A percentile compares a stretch with the other conserved stretches of the same genome.
Conservation (phyloP, 2,888 invertebrate genomes). For the Trissolcus brochymenae region DNA sequence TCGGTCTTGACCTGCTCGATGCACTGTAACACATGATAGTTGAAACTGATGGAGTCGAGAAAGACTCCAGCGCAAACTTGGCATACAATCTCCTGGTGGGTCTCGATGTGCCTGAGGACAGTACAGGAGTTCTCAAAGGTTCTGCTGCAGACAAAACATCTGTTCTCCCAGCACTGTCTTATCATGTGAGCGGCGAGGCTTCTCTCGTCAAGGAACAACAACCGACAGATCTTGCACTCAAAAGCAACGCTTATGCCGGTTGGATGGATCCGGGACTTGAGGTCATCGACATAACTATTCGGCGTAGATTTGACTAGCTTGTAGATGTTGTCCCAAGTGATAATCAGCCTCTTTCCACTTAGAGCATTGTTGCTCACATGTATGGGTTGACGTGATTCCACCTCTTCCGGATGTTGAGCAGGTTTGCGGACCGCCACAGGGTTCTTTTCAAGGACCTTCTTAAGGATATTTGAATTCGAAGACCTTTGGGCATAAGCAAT, state of each 20-base stretch:
- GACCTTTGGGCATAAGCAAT: background rate
- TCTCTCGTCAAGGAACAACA: slow-evolving; percentile 29
- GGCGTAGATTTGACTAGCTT: slow-evolving; percentile 23
- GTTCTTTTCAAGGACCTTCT: background rate
- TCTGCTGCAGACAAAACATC: slow-evolving; percentile 49
- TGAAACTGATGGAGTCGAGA: slow-evolving; percentile 33
- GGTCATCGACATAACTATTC: slow-evolving; percentile 15
- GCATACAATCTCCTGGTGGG: slow-evolving; percentile 34
- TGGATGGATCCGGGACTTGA: slow-evolving; percentile 9
- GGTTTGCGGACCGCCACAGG: background rate
- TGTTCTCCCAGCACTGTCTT: slow-evolving; percentile 43
- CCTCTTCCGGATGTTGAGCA: background rate
- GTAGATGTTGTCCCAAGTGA: slow-evolving; percentile 41
- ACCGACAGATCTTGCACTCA: slow-evolving; percentile 54
- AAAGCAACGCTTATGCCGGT: slow-evolving; percentile 19
- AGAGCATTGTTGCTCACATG: background rate
- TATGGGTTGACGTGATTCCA: background rate
- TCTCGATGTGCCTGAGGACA: slow-evolving; percentile 16
- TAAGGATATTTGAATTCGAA: background rate
- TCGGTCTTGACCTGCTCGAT: slow-evolving; percentile 45
- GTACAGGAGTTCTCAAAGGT: background rate
- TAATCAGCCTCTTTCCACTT: slow-evolving; percentile 38
- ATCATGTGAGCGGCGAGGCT: slow-evolving; percentile 23
- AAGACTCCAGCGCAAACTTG: slow-evolving; percentile 50
- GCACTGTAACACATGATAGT: slow-evolving; percentile 36